Evolutionary conservation across 2,888 invertebrate genomes (phyloP).

Genomic region (Drosophila tripunctata): DNA sequence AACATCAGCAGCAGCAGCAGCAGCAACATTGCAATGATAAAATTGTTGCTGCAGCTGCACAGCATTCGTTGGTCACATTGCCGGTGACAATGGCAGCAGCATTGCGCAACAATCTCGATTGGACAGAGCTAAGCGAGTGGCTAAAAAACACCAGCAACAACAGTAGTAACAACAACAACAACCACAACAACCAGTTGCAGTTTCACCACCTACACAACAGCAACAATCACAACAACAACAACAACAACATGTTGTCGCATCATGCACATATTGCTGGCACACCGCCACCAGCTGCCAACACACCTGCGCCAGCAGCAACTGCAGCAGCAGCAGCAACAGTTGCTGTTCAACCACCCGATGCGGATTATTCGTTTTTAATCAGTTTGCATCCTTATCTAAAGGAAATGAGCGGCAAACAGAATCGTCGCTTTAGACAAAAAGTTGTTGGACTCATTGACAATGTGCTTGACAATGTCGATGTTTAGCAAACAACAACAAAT

Average conservation of each 20-base stretch:
- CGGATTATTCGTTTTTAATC: conserved; percentile 81
- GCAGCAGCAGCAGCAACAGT: neutral
- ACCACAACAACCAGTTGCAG: conserved; percentile 37
- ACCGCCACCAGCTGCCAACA: conserved; percentile 30
- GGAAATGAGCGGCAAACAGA: conserved; percentile 82
- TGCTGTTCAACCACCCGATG: conserved; percentile 62
- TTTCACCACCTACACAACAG: conserved; percentile 31
- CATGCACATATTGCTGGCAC: conserved; percentile 4
- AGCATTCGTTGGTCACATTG: conserved; percentile 55
- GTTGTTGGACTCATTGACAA: conserved; percentile 80
- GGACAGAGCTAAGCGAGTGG: conserved; percentile 79
- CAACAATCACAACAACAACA: conserved; percentile 17
- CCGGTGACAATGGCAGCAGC: conserved; percentile 53
- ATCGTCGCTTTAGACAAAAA: conserved; percentile 81
- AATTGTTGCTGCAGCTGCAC: conserved; percentile 34
- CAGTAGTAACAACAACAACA: conserved; percentile 57
- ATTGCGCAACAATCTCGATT: conserved; percentile 66
- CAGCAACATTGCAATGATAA: conserved; percentile 30
- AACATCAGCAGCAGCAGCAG: conserved; percentile 12
- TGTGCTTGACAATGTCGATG: conserved; percentile 76
- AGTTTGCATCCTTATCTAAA: conserved; percentile 81
- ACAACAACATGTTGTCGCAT: conserved; percentile 22
- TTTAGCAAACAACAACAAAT: conserved; percentile 20
- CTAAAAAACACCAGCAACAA: conserved; percentile 70
- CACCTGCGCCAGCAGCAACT: conserved; percentile 25